These are phyloP conservation scores for Halcyon smyrnensis DNA, from an alignment of 2,797 vertebrate genomes.

Conservation along the genomic window DNA sequence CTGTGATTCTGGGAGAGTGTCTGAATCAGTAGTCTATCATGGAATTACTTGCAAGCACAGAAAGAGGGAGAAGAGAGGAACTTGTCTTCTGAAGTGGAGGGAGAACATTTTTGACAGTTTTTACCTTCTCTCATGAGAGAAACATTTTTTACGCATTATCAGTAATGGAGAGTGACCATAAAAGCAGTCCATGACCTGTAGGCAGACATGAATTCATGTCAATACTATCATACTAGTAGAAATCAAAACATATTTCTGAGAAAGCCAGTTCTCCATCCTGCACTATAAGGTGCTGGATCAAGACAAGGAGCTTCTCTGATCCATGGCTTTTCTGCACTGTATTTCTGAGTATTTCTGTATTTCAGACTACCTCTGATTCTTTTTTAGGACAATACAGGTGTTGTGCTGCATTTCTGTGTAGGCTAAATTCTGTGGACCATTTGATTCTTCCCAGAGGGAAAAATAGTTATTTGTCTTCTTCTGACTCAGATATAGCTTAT, in stretches of 20 bases:
- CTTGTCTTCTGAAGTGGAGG: not conserved
- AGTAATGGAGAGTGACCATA: not conserved
- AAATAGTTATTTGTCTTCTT: not conserved
- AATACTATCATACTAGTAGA: not conserved
- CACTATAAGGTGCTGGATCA: fast-evolving
- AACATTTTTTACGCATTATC: not conserved
- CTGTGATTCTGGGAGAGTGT: not conserved
- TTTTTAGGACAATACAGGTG: not conserved
- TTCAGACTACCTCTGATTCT: not conserved
- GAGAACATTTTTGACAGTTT: not conserved
- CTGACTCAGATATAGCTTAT: not conserved
- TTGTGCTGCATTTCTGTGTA: not conserved
- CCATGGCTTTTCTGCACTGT: not conserved
- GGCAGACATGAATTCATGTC: not conserved
- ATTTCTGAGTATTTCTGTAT: not conserved
- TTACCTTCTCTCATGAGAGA: not conserved
- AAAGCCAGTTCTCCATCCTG: not conserved
- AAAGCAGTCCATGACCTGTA: not conserved
- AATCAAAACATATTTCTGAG: not conserved
- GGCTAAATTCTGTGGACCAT: not conserved
- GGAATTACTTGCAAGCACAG: not conserved
- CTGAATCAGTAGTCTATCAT: not conserved
- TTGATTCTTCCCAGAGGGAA: not conserved
- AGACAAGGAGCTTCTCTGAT: not conserved
- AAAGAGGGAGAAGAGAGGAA: not conserved